Conservation (phyloP, 2,113 vertebrate species). For the Stigmatopora nigra region DNA sequence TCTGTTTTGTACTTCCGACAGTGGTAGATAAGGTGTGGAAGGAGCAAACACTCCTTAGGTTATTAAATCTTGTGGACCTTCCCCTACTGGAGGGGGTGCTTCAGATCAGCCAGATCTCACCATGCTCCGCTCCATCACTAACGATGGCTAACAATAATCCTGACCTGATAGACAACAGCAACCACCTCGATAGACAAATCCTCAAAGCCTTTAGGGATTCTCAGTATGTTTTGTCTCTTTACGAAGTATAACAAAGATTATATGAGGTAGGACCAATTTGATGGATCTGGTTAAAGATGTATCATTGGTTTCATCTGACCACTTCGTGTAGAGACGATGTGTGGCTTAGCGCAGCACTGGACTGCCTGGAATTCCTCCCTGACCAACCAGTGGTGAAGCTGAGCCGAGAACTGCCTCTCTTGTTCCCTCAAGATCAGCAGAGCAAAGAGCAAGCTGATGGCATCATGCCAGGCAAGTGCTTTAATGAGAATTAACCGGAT, state of each 20-base stretch:
- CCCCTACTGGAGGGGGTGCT: conserved; percentile 85
- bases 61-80: conserved; percentile 87
- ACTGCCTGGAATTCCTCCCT: conserved; percentile 86
- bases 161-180: conserved; percentile 73
- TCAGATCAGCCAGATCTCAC: conserved; percentile 54
- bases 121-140: conserved; percentile 27
- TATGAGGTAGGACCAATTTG: not conserved
- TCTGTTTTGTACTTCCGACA: conserved; percentile 34
- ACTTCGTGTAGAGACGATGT: conserved; percentile 72
- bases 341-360: conserved; percentile 84
- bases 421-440: conserved; percentile 61
- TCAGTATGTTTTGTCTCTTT: conserved; percentile 70
- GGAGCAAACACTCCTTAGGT: conserved; percentile 83
- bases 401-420: conserved; percentile 79
- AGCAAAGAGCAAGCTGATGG: conserved; percentile 12
- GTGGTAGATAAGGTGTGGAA: conserved; percentile 88
- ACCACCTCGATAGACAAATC: conserved; percentile 83
- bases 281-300: not conserved
- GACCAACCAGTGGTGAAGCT: conserved; percentile 84
- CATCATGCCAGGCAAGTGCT: conserved; percentile 9
- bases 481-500: not conserved
- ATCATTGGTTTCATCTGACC: not conserved
- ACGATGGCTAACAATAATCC: conserved; percentile 42
- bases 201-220: conserved; percentile 86
- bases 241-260: not conserved